Evolutionary conservation across 2,888 invertebrate species (phyloP).

Genomic region (Agrenia bidenticulata): DNA sequence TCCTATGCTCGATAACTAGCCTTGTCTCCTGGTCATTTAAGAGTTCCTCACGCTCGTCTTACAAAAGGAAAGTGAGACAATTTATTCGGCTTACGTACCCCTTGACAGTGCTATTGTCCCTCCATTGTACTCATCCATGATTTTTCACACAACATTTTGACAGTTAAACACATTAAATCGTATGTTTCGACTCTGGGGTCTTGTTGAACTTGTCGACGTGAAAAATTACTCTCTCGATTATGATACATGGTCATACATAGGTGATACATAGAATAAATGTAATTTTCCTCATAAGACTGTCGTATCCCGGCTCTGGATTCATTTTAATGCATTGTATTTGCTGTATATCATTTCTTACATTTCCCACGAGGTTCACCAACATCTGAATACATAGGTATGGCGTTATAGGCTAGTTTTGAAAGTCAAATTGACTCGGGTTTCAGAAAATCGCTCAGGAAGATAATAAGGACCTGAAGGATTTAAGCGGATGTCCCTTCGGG

Average conservation of each 20-base stretch:
- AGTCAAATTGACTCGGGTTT: too few species aligned
- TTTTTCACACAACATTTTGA: constrained; percentile 53
- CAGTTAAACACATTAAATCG: constrained; percentile 48
- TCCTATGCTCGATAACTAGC: background rate
- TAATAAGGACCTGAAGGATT: background rate
- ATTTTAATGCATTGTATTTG: too few species aligned
- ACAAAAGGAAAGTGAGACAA: constrained; percentile 13
- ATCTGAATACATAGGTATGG: too few species aligned
- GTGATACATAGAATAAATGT: too few species aligned
- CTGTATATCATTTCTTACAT: too few species aligned
- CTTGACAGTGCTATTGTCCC: constrained; percentile 22
- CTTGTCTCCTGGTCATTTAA: constrained; percentile 11
- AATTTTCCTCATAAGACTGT: too few species aligned
- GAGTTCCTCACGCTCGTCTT: background rate
- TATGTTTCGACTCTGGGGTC: constrained; percentile 24
- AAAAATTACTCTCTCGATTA: constrained; percentile 42
- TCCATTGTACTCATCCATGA: constrained; percentile 38
- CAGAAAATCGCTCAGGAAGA: too few species aligned
- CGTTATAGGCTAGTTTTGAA: too few species aligned
- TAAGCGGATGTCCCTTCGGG: too few species aligned
- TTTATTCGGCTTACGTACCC: constrained; percentile 12
- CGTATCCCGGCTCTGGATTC: too few species aligned
- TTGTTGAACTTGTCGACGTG: constrained; percentile 48
- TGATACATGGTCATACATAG: background rate
- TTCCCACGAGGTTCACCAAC: too few species aligned